phyloP scores from a whole-genome alignment of 2,113 vertebrate species.

The Tragelaphus scriptus region DNA sequence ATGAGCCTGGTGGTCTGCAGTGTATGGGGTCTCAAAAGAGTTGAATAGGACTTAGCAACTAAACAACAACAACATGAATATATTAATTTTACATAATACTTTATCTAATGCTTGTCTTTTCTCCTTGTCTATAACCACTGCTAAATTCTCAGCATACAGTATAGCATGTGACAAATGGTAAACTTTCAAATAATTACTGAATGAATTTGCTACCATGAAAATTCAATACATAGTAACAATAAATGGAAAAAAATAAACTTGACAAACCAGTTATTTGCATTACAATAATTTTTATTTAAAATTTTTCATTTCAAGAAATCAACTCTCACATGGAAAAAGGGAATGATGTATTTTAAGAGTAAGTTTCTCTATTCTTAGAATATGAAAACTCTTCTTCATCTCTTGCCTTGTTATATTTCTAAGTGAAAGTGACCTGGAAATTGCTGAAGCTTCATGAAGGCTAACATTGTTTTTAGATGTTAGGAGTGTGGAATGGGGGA shows the following conservation, averaged over 20 bases:
- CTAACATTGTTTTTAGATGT: neutral
- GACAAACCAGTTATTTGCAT: neutral
- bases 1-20: neutral
- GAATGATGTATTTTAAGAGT: neutral
- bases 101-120: neutral
- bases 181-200: neutral
- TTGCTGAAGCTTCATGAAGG: neutral
- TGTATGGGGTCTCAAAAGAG: neutral
- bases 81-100: neutral
- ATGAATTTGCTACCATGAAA: neutral
- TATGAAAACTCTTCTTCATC: neutral
- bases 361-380: neutral
- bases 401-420: neutral
- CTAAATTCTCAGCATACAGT: neutral
- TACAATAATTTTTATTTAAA: neutral
- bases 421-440: neutral
- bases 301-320: neutral
- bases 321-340: neutral
- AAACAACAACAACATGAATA: neutral
- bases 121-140: neutral
- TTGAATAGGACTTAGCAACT: neutral
- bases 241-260: neutral
- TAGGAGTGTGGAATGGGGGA: neutral
- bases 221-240: neutral
- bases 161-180: neutral